Conservation (phyloP, 2,113 vertebrate genomes). For the Nothobranchius furzeri region DNA sequence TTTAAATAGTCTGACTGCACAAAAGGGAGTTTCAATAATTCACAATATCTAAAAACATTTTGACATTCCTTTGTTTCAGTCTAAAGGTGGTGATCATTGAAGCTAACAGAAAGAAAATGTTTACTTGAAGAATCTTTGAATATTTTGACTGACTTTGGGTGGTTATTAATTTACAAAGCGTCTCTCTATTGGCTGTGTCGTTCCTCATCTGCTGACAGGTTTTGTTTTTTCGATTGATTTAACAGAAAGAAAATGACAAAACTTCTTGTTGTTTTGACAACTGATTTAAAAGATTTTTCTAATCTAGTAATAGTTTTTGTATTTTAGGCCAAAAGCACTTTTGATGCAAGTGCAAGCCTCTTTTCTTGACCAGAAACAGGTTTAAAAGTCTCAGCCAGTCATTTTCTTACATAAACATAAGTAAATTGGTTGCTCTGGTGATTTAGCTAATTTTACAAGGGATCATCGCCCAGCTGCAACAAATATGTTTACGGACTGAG, state of each 20-base stretch:
- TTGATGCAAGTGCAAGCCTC: neutral
- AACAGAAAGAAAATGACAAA: neutral
- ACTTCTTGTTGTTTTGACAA: neutral
- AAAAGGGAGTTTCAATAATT: slow-evolving; percentile 42
- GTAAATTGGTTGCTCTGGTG: neutral
- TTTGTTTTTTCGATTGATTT: neutral
- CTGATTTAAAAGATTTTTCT: too few relatives aligned
- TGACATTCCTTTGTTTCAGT: slow-evolving; percentile 28
- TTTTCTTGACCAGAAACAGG: neutral
- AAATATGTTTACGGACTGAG: too few relatives aligned
- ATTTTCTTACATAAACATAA: neutral
- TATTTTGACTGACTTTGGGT: neutral
- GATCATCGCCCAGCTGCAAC: neutral
- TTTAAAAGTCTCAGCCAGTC: neutral
- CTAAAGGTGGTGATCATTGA: slow-evolving; percentile 30
- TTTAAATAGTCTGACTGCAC: slow-evolving; percentile 32
- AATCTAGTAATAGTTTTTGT: neutral
- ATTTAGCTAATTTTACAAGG: neutral
- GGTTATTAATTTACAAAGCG: neutral
- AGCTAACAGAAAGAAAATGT: slow-evolving; percentile 19
- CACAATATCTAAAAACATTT: slow-evolving; percentile 45
- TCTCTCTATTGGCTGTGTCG: neutral
- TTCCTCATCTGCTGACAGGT: neutral
- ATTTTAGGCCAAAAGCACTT: neutral
- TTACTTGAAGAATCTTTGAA: neutral